Evolutionary conservation across 2,797 vertebrate species (phyloP).

Genomic region (Cuniculus paca): DNA sequence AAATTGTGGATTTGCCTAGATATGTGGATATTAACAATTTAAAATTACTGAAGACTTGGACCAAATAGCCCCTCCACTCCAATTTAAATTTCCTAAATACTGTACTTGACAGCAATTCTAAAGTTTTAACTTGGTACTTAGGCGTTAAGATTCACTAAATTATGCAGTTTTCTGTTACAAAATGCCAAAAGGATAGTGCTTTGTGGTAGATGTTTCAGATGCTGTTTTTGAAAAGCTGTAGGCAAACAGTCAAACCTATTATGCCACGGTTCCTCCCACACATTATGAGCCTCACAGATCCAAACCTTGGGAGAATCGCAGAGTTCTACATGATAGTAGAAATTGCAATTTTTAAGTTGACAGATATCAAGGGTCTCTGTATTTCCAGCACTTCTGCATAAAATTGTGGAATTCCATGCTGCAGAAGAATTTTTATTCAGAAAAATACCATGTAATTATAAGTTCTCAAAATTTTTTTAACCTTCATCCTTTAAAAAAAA

Average conservation of each 20-base stretch:
- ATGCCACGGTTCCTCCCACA: not conserved
- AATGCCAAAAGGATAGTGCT: conserved; percentile 30
- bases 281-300: not conserved
- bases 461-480: conserved; percentile 2
- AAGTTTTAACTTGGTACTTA: conserved; percentile 39
- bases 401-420: not conserved
- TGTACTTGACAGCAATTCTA: conserved; percentile 42
- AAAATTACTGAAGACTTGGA: conserved; percentile 38
- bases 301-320: not conserved
- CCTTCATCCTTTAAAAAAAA: not conserved
- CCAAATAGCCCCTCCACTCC: not conserved
- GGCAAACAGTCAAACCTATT: not conserved
- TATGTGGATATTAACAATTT: conserved; percentile 38
- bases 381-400: conserved; percentile 5
- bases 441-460: not conserved
- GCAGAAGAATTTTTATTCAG: not conserved
- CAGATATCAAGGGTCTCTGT: not conserved
- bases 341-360: conserved; percentile 4
- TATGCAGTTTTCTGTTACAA: conserved; percentile 14
- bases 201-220: not conserved
- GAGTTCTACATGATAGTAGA: not conserved
- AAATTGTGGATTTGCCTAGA: not conserved
- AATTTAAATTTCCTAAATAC: conserved; percentile 38
- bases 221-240: not conserved
- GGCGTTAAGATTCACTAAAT: conserved; percentile 39